A percentile compares a stretch with the other conserved stretches of the same genome.
These are phyloP conservation scores for Trachops cirrhosus DNA, from an alignment of 2,797 vertebrate species.

Conservation along the genomic window DNA sequence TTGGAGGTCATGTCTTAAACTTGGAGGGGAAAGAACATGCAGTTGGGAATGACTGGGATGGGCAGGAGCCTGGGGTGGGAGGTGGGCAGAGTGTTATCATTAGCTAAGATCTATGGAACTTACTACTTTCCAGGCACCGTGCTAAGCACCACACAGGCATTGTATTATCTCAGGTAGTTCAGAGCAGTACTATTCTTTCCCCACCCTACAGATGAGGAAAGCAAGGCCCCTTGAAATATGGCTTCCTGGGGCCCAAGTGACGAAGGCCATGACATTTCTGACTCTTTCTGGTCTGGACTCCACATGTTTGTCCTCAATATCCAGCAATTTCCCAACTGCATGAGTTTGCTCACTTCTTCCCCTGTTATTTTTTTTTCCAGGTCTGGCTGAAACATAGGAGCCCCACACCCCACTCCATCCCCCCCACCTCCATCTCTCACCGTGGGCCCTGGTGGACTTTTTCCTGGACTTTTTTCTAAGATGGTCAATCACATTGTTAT, in stretches of 20 bases:
- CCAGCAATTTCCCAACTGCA: too few species aligned
- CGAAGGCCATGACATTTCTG: not conserved
- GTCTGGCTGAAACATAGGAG: not conserved
- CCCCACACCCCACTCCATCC: not conserved
- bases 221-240: not conserved
- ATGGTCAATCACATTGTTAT: not conserved
- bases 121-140: not conserved
- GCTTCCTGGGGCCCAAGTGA: accelerated
- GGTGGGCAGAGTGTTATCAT: not conserved
- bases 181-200: not conserved
- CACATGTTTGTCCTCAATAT: not conserved
- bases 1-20: too few species aligned
- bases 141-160: too few species aligned
- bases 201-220: not conserved
- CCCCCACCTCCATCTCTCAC: accelerated
- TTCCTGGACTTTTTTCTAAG: not conserved
- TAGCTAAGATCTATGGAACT: not conserved
- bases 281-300: not conserved
- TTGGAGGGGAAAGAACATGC: not conserved
- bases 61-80: too few species aligned
- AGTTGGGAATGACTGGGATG: not conserved
- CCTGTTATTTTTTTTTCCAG: not conserved
- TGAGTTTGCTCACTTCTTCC: not conserved
- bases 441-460: not conserved
- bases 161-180: not conserved